Evolutionary conservation across 2,113 vertebrate genomes (phyloP), one percentile per base, ranked within the genome.

Genomic region (Tachuris rubrigastra): DNA sequence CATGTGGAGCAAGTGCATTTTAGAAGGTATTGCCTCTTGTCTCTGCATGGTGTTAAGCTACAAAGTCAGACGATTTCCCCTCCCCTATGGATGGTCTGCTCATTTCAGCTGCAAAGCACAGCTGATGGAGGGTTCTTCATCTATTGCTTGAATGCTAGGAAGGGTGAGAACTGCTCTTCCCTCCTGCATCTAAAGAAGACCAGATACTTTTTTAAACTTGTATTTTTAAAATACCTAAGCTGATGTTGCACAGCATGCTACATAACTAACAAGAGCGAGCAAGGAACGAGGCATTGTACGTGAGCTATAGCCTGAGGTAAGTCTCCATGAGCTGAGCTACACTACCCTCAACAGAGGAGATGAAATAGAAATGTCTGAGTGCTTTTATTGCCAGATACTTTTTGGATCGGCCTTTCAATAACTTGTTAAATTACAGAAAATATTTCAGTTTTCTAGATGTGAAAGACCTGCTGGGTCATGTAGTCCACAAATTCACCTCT

Each of bases 291-390:
- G 16, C 31, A 62, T 95, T 82, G 85, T 47, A 87, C 85, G 85
- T 91, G 91, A 90, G 73, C 93, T 87, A 62, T 95, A 96, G 94
- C 92, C 95, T 68, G 78, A 92, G 93, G 93, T 96, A 92, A 87
- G 87, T 82, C 82, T 95, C 88, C 68, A 65, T 10, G 74, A 92
- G 91, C 91, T 94, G 89, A 95, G 93, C 73, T 91, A 81, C 30
- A 7, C 76, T 95, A 63, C 52, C 49, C 55, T 85, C 59, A 30
- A 59, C 66, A 80, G 73, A 72, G 39, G 65, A 89, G 90, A 94
- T 93, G 50, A 97, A 96, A 95, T 68, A 86, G 85, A 94, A 96
- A 90, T 83, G 79, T 68, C 76, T 80, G 82, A 95, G 65, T 66
- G 66, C 77, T 92, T 95, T 85, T 80, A 95, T 79, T 94, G 52